Base-by-base conservation (phyloP, 2,113 vertebrate genomes). In the Coregonus clupeaformis region DNA sequence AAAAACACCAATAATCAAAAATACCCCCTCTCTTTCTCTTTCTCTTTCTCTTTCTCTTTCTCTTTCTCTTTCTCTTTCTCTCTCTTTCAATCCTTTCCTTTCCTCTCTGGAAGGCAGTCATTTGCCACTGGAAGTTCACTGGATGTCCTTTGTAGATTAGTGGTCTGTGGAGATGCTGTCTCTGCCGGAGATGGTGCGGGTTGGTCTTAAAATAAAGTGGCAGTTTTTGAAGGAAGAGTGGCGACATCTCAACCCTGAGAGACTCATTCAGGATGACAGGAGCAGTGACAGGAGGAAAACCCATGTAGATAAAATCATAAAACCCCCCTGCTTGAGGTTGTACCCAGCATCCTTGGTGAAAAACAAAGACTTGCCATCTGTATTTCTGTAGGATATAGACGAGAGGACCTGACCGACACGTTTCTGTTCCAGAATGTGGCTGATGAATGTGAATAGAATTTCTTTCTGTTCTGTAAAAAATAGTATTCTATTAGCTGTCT, bases 111-210 rank as follows among this genome's bases (percentile, higher is more conserved):
- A 80, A 84, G 85, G 76, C 82, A 84, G 45, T 73, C 29, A 77
- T 87, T 88, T 87, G 75, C 67, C 82, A 77, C 70, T 63, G 69
- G 75, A 12, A 80, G 84, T 80, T 85, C 82, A 90, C 88, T n/a
- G n/a, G n/a, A n/a, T n/a, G n/a, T n/a, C n/a, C n/a, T n/a, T n/a
- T n/a, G 78, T 81, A 80, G 84, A 87, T 83, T 81, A 13, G 52
- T 79, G 72, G 81, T 83, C 79, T 73, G 85, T 78, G 72, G 85
- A 91, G 88, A 90, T 88, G 87, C 81, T 75, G 76, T 87, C 88
- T 84, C 81, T 76, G 89, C 89, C 83, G 83, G 87, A 65, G 62
- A n/a, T 25, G 78, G 84, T 80, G 77, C 68, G 78, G 73, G 52
- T 74, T 62, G 0, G 70, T 79, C 84, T 82, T 47, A 82, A 80